Conservation (phyloP, 1,140 invertebrate species). For the Homalodisca vitripennis region DNA sequence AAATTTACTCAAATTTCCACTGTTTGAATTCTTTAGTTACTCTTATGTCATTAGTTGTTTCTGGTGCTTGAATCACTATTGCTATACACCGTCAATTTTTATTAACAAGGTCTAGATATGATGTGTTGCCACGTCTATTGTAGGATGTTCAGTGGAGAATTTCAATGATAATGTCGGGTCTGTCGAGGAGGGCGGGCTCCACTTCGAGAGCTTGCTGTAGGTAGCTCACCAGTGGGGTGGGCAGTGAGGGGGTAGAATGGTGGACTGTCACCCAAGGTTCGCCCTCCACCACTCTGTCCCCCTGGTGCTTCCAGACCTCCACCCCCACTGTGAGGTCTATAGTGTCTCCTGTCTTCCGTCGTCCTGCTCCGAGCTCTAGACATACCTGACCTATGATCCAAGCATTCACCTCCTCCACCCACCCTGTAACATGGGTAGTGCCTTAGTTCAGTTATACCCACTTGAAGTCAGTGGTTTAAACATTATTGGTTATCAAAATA, state of each 20-base stretch:
- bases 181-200: background rate
- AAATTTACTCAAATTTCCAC: too few species aligned
- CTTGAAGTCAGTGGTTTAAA: too few species aligned
- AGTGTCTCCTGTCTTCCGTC: background rate
- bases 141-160: background rate
- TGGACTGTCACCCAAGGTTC: background rate
- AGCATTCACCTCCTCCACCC: slow-evolving; percentile 12
- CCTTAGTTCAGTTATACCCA: too few species aligned
- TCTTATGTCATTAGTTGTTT: too few species aligned
- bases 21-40: too few species aligned
- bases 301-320: background rate
- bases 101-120: too few species aligned
- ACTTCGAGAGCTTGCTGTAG: background rate
- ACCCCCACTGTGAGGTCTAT: background rate
- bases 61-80: too few species aligned
- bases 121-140: too few species aligned
- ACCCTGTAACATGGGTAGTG: too few species aligned
- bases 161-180: slow-evolving; percentile 4
- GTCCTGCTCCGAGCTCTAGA: background rate
- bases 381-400: slow-evolving; percentile 17
- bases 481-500: too few species aligned
- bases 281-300: background rate
- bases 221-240: background rate
- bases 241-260: background rate
- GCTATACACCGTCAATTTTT: too few species aligned